Percentiles rank a stretch among this genome's conserved stretches.
phyloP scores from a whole-genome alignment of 2,888 invertebrate species.

The Rapana venosa region DNA sequence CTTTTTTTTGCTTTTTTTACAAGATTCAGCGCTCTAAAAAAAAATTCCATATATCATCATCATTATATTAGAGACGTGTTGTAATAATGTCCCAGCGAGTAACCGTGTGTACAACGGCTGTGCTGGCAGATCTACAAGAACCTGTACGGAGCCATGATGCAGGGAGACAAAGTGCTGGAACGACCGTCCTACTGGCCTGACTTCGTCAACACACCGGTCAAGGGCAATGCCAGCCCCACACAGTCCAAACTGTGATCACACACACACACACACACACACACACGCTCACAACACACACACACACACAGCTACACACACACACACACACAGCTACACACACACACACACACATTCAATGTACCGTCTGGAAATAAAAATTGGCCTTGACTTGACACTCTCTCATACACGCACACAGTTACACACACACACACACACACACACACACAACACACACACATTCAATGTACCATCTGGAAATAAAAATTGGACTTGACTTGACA shows the following conservation, averaged over 20 bases:
- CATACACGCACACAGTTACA: too few species aligned
- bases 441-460: too few species aligned
- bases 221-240: conserved; percentile 11
- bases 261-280: too few species aligned
- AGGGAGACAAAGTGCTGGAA: conserved; percentile 70
- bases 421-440: too few species aligned
- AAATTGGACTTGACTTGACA: too few species aligned
- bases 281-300: too few species aligned
- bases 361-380: too few species aligned
- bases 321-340: background rate
- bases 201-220: conserved; percentile 68
- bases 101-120: conserved; percentile 1
- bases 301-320: background rate
- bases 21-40: too few species aligned
- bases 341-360: background rate
- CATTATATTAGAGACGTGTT: background rate
- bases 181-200: conserved; percentile 73
- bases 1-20: too few species aligned
- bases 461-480: too few species aligned
- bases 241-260: conserved; percentile 43
- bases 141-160: conserved; percentile 75
- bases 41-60: too few species aligned
- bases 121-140: conserved; percentile 75
- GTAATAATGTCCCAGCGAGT: background rate
- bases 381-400: too few species aligned